Evolutionary conservation across 92 coral and sea anemone genomes (phyloP), one percentile per base, ranked within the genome.

Genomic region (Phymanthus crucifer): DNA sequence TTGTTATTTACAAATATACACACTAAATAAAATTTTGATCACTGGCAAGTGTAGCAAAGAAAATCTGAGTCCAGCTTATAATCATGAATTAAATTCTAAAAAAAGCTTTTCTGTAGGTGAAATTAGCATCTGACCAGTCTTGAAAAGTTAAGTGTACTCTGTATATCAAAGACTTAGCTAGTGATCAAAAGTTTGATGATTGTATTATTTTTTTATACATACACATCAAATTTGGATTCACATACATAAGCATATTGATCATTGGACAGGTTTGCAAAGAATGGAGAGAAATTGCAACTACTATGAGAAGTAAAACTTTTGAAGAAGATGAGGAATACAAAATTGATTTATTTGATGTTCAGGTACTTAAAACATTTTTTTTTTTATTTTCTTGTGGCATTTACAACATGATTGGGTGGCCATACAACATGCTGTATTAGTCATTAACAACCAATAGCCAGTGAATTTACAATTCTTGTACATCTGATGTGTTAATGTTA

Each of bases 321-420:
- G 70, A 36, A 3, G 7, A 32, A n/a, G 47, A 56, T 5, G 78
- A 80, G 43, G 78, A 80, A 71, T 78, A 71, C 38, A 70, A 48
- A 32, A 80, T 80, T 80, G 78, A 80, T 75, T 48, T 71, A n/a
- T 71, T 71, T 71, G 78, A 80, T 80, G 26, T 70, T 46, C 26
- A 80, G 84, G 84, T 65, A 65, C 16, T 17, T 18, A 48, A 23
- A 56, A 4, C 23, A 23, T 56, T 56, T 54, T 21, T 54, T n/a
- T n/a, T n/a, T n/a, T n/a, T n/a, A n/a, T 54, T 52, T 54, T 54
- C 64, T 10, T 52, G 16, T 52, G 3, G 48, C 19, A 14, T 52
- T 52, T 52, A 52, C 61, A 52, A 52, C 29, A n/a, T 12, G 4
- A 56, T 7, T 48, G 56, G 40, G 8, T 37, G 8, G 3, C 7